Conservation (phyloP, 2,888 invertebrate genomes). For the Drosophila mettleri region DNA sequence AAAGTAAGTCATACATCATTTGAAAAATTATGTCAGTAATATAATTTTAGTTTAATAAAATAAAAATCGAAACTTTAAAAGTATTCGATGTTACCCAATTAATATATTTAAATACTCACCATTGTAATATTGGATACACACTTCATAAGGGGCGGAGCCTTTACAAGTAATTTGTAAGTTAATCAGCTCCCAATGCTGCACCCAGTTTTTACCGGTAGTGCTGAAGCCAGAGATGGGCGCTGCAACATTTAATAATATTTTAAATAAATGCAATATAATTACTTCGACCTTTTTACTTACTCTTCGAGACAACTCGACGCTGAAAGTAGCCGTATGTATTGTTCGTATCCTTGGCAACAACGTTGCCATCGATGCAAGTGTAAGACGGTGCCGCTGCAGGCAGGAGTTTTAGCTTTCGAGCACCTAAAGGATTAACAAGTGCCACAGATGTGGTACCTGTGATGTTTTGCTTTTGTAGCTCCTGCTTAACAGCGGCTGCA, state of each 20-base stretch:
- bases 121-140: conserved; percentile 88
- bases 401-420: conserved; percentile 28
- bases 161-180: conserved; percentile 89
- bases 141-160: conserved; percentile 90
- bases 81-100: no score
- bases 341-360: conserved; percentile 88
- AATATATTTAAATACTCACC: conserved; percentile 84
- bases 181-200: conserved; percentile 92
- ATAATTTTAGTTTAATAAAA: not conserved
- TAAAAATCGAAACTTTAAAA: no score
- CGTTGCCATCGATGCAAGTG: conserved; percentile 87
- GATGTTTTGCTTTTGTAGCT: conserved; percentile 30
- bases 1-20: not conserved
- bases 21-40: not conserved
- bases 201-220: conserved; percentile 92
- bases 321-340: conserved; percentile 91
- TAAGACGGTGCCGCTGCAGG: conserved; percentile 52
- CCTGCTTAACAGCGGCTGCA: conserved; percentile 57
- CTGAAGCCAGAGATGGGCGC: conserved; percentile 90
- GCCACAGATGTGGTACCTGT: conserved; percentile 50
- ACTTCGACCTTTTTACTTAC: conserved; percentile 85
- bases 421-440: conserved; percentile 65
- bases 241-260: conserved; percentile 80
- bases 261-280: not conserved
- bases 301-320: conserved; percentile 88